These are phyloP conservation scores for Noctua fimbriata DNA, from an alignment of 2,888 invertebrate species.

Conservation along the genomic window DNA sequence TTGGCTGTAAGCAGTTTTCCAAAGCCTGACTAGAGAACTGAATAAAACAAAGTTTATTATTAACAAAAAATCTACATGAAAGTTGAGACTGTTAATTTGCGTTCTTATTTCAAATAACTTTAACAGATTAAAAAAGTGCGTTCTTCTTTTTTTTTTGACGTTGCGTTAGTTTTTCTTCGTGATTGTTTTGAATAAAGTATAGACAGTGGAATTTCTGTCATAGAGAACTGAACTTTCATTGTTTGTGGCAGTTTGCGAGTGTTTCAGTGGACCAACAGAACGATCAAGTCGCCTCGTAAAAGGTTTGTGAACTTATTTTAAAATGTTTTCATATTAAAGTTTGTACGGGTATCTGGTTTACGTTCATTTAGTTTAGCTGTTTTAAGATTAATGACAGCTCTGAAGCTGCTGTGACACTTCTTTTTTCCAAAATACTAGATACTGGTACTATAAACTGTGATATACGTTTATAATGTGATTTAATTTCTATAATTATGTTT, in stretches of 20 bases:
- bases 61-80: neutral
- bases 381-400: neutral
- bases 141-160: constrained; percentile 2
- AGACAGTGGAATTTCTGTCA: constrained; percentile 44
- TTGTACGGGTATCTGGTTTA: neutral
- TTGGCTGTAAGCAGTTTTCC: constrained; percentile 50
- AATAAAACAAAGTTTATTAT: constrained; percentile 16
- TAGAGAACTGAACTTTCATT: constrained; percentile 50
- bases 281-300: constrained; percentile 55
- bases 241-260: constrained; percentile 59
- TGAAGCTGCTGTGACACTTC: neutral
- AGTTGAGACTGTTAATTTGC: neutral
- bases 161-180: constrained; percentile 21
- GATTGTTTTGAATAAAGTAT: constrained; percentile 23
- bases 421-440: neutral
- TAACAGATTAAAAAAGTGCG: constrained; percentile 42
- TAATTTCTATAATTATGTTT: neutral
- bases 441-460: neutral
- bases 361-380: neutral
- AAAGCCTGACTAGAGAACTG: neutral
- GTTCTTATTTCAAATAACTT: constrained; percentile 40
- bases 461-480: neutral
- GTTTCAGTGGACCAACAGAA: constrained; percentile 52
- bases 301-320: constrained; percentile 59
- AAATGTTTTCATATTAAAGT: neutral